Base-by-base conservation (phyloP, 2,888 invertebrate species). In the Lasius platythorax region DNA sequence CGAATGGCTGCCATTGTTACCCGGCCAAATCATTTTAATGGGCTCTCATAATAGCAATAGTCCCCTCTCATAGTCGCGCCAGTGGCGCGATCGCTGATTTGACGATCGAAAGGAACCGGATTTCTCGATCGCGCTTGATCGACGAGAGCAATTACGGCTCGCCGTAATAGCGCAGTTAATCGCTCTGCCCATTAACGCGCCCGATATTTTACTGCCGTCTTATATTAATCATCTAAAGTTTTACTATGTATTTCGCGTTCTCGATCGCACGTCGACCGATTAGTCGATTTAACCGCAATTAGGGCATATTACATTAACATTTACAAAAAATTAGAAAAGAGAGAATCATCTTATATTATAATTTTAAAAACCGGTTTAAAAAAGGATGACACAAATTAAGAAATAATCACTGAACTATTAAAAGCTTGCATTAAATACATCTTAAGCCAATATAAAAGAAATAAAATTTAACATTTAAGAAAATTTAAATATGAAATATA, bases 1-100 rank as follows among this genome's bases (percentile, higher is more conserved):
- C 90, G 85, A 90, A 90, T 90, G 83, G 89, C 82, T 84, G 78
- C 85, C 74, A 90, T 90, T 90, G 90, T 90, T 90, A 85, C 64
- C 86, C 68, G 83, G 83, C 83, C 85, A 88, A 90, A 87, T 85
- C 87, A 84, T 85, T 89, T 90, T 90, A 90, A 90, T 90, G 85
- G 88, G 84, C 81, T 89, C 86, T 85, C 87, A 88, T 88, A 88
- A 89, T 87, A 86, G 87, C 78, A 61, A 46, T 61, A 33, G 58
- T 15, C 50, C 67, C 78, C 67, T 23, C 40, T 89, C 85, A 53
- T 75, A 68, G 53, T 64, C 74, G 46, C n/a, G 50, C 63, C 82
- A 75, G 63, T 72, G 78, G 43, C 50, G 76, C 56, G 85, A 79
- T 84, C 67, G 68, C 37, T 33, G 40, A 78, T 83, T 78, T 67